Evolutionary conservation across 2,113 vertebrate species (phyloP), one percentile per base, ranked within the genome.

Genomic region (Numida meleagris): DNA sequence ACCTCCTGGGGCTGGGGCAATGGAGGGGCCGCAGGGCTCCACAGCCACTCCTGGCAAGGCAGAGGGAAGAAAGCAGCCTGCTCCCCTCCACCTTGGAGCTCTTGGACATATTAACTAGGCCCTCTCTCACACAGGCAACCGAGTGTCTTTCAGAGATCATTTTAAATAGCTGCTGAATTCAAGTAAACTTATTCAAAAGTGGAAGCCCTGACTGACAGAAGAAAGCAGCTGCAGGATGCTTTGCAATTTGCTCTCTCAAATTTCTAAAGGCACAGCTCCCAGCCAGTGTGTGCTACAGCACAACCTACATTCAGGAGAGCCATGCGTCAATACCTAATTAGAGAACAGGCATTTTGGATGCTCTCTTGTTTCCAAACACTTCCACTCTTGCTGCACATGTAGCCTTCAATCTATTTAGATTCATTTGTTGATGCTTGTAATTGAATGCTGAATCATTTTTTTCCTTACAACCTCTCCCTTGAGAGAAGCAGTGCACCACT

Each of bases 1-100:
- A 63, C 1, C 2, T 24, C 18, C 0, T 1, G 3, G 16, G 31
- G 14, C 0, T 1, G 3, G 16, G 31, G 14, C 58, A 88, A 76
- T 7, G 4, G 17, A 57, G 1, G 2, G 10, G 29, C 62, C 36
- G 15, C 4, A 16, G n/a, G 20, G 33, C 33, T 84, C 51, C 38
- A 75, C 21, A 84, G 36, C 13, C 36, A 50, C 13, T 50, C 25
- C 57, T 45, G 46, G 61, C 2, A 1, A 1, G 15, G 13, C 50
- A 2, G 2, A n/a, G 40, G 45, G 43, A 43, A 90, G 50, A 34
- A 91, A 45, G 31, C 45, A 78, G 38, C 18, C n/a, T 70, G 27
- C 19, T 73, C 11, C 23, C n/a, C 45, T 62, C 0, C 1, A 34
- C 38, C 12, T 11, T 57, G 38, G 53, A n/a, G 40, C 25, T 19